phyloP scores from a whole-genome alignment of 2,113 vertebrate genomes.

The Eidolon helvum region DNA sequence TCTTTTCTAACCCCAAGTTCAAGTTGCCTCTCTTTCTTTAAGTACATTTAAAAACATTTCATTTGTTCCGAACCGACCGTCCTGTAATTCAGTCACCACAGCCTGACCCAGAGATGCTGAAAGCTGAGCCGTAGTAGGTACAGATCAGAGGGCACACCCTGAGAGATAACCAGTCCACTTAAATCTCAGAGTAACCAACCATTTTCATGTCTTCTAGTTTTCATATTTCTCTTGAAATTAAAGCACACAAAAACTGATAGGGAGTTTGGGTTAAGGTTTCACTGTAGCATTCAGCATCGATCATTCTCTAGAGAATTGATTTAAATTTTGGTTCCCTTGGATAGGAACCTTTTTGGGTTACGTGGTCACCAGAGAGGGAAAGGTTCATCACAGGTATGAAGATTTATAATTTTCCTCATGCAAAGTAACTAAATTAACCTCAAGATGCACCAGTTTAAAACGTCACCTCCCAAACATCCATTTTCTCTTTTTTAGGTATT shows the following conservation, averaged over 20 bases:
- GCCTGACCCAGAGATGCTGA: background rate
- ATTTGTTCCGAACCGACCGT: background rate
- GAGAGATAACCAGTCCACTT: too few relatives aligned
- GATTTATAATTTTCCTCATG: background rate
- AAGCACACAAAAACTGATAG: background rate
- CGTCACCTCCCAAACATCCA: too few relatives aligned
- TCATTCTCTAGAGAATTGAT: background rate
- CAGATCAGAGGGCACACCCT: background rate
- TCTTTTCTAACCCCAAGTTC: background rate
- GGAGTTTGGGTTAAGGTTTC: background rate
- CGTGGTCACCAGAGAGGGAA: background rate
- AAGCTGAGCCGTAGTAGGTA: accelerated
- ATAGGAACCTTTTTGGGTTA: background rate
- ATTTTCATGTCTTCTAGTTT: background rate
- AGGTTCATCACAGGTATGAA: too few relatives aligned
- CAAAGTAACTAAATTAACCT: background rate
- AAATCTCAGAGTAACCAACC: too few relatives aligned
- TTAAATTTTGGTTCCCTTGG: background rate
- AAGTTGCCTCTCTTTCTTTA: background rate
- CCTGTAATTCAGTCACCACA: background rate
- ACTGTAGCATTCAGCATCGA: accelerated
- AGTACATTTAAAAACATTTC: background rate
- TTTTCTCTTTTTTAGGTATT: background rate
- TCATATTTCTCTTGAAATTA: background rate
- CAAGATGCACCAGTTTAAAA: background rate